Evolutionary conservation across 2,888 invertebrate genomes (phyloP).

Genomic region (Podabrus alpinus): DNA sequence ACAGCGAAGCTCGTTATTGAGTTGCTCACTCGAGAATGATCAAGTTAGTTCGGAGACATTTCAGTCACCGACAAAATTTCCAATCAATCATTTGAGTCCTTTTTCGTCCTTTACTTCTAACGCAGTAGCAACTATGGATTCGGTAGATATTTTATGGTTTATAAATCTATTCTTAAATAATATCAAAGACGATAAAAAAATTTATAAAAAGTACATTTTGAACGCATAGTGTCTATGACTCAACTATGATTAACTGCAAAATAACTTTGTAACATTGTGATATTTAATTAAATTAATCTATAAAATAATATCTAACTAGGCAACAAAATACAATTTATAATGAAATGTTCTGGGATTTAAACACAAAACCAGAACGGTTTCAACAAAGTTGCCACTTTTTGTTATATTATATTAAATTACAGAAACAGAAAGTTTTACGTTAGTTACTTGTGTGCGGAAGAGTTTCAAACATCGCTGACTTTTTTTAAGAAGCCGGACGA

Average conservation of each 20-base stretch:
- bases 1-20: constrained; percentile 30
- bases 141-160: neutral
- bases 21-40: constrained; percentile 31
- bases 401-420: neutral
- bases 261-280: neutral
- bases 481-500: constrained; percentile 13
- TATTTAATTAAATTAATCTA: neutral
- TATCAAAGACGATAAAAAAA: neutral
- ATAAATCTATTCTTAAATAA: neutral
- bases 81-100: constrained; percentile 22
- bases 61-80: constrained; percentile 20
- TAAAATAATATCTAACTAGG: neutral
- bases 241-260: neutral
- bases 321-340: neutral
- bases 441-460: constrained; percentile 15
- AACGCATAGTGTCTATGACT: neutral
- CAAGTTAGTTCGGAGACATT: constrained; percentile 25
- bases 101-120: constrained; percentile 1
- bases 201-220: neutral
- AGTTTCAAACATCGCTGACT: constrained; percentile 9
- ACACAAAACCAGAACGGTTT: neutral
- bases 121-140: neutral
- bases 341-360: neutral
- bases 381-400: constrained; percentile 6
- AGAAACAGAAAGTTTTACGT: constrained; percentile 8